Evolutionary conservation across 2,113 vertebrate species (phyloP).

Genomic region (Opisthocomus hoazin): DNA sequence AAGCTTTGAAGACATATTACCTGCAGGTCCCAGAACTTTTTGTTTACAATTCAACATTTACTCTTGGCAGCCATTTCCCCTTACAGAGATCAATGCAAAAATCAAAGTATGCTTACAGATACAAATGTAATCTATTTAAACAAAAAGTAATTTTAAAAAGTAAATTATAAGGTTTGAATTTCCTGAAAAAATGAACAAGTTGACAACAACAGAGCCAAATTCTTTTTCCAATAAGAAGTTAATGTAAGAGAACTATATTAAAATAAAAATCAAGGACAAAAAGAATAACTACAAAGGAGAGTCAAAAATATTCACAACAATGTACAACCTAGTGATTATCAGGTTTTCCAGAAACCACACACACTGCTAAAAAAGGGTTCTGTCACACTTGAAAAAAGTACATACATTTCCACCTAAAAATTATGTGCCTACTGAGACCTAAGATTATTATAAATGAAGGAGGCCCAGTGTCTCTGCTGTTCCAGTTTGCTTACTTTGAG

Average conservation of each 20-base stretch:
- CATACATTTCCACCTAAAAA: not conserved
- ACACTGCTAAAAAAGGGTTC: not conserved
- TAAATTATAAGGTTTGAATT: not conserved
- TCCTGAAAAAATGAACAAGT: not conserved
- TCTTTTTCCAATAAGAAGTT: not conserved
- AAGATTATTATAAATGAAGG: not conserved
- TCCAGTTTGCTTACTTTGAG: not conserved
- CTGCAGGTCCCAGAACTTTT: not conserved
- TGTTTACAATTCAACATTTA: not conserved
- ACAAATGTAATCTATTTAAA: not conserved
- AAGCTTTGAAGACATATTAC: not conserved
- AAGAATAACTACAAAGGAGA: not conserved
- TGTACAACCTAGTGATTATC: not conserved
- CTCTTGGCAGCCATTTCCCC: not conserved
- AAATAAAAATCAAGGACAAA: not conserved
- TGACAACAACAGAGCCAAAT: not conserved
- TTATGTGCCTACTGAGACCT: not conserved
- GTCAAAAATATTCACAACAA: not conserved
- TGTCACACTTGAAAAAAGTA: not conserved
- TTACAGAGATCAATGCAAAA: not conserved
- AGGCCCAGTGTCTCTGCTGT: not conserved
- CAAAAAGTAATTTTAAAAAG: not conserved
- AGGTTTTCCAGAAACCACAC: not conserved
- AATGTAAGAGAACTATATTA: not conserved
- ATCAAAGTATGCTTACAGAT: not conserved